phyloP scores from a whole-genome alignment of 1,140 invertebrate species.

The Diachasma alloeum region DNA sequence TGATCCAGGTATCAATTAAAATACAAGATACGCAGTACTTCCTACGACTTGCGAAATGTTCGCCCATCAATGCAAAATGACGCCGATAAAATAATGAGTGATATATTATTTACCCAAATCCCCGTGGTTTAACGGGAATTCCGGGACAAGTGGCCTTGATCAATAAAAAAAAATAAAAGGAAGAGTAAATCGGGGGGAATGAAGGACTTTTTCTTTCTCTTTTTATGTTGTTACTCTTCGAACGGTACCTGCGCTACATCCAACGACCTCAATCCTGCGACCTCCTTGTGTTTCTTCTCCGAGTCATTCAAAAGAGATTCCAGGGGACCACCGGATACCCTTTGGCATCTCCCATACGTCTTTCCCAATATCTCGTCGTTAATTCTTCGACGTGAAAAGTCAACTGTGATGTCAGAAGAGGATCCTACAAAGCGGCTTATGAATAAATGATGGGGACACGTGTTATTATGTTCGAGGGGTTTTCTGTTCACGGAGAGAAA shows the following conservation, averaged over 20 bases:
- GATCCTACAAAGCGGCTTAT: neutral
- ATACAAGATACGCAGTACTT: neutral
- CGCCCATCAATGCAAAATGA: neutral
- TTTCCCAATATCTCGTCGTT: too few species aligned
- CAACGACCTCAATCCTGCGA: neutral
- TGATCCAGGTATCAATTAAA: slow-evolving; percentile 28
- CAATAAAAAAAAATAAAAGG: neutral
- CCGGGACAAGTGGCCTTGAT: neutral
- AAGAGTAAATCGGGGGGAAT: neutral
- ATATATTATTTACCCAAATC: neutral
- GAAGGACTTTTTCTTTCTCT: neutral
- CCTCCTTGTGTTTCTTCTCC: neutral
- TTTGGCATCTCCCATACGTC: too few species aligned
- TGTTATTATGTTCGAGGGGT: too few species aligned
- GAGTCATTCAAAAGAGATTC: neutral
- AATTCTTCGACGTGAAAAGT: too few species aligned
- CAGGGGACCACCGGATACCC: neutral
- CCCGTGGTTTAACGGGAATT: slow-evolving; percentile 11
- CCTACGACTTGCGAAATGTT: neutral
- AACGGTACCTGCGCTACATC: neutral
- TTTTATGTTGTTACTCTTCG: neutral
- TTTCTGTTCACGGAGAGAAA: too few species aligned
- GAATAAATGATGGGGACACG: too few species aligned
- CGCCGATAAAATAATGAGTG: neutral
- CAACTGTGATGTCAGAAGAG: too few species aligned